Evolutionary conservation across 2,888 invertebrate species (phyloP).

Genomic region (Lycocerus yunnanus): DNA sequence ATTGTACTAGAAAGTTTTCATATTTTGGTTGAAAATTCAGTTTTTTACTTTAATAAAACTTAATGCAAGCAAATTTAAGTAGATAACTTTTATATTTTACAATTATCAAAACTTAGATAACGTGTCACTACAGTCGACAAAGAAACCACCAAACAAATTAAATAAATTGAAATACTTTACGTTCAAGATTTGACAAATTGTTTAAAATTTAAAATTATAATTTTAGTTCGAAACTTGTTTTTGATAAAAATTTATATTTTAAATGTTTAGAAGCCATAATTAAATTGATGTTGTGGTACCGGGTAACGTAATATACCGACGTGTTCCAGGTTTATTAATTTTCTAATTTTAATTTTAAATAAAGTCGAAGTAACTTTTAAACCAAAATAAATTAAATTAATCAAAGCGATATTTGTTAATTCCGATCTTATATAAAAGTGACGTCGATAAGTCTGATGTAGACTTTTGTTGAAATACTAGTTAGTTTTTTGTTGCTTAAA

Average conservation of each 20-base stretch:
- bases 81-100: slow-evolving; percentile 1
- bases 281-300: no score
- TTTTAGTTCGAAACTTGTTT: not conserved
- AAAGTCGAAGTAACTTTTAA: not conserved
- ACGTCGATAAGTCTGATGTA: not conserved
- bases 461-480: not conserved
- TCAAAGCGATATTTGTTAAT: not conserved
- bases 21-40: slow-evolving; percentile 1
- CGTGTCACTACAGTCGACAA: not conserved
- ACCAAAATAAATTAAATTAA: not conserved
- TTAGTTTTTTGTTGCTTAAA: not conserved
- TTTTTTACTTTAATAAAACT: slow-evolving; percentile 4
- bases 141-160: not conserved
- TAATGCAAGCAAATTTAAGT: not conserved
- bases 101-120: slow-evolving; percentile 1
- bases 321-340: not conserved
- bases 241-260: not conserved
- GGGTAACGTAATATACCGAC: not conserved
- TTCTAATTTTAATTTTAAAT: no score
- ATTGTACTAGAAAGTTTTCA: slow-evolving; percentile 2
- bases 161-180: not conserved
- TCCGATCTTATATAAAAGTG: not conserved
- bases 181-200: not conserved
- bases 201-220: not conserved
- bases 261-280: no score